Evolutionary conservation across 2,113 vertebrate genomes (phyloP), one percentile per base, ranked within the genome.

Genomic region (Alligator sinensis): DNA sequence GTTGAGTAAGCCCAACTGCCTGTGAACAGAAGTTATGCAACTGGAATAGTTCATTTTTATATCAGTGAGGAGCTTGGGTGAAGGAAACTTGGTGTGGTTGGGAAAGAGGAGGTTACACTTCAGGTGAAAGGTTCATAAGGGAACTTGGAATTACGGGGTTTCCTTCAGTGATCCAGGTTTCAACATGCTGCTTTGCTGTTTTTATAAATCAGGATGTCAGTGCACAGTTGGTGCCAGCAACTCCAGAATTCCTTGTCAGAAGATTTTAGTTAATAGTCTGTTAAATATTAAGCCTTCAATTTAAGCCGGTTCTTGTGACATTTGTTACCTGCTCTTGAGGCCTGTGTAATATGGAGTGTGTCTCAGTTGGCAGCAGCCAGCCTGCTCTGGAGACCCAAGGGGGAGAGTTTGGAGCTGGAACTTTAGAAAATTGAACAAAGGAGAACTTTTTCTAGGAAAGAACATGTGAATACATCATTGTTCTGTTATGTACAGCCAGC

Each of bases 361-460:
- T 87, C 92, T 6, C 89, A 86, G 70, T 64, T 85, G 59, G 64
- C 47, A 92, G 80, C 79, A 94, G 74, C 78, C 91, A 79, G 21
- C 64, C 17, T 1, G 10, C 78, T 88, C n/a, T 68, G 59, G 79
- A 57, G 38, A 81, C 3, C 84, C 1, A 62, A 82, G 72, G 86
- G 61, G 58, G 58, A 12, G n/a, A 87, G 47, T 79, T 88, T 80
- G 75, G 62, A 87, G 54, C 25, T 77, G 47, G 91, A 55, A 83
- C 74, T 79, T 16, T 55, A 64, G 82, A 79, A 77, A 34, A 77
- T 79, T 0, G 0, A n/a, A n/a, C 10, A 78, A 74, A 68, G 63
- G 91, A 77, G 77, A 4, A 30, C 4, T 10, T 85, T 86, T 94
- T 78, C 34, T 85, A 11, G 68, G 90, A 28, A 68, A 72, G 82